Evolutionary conservation across 1,140 invertebrate species (phyloP), one percentile per base, ranked within the genome.

Genomic region (Hyphantria cunea): DNA sequence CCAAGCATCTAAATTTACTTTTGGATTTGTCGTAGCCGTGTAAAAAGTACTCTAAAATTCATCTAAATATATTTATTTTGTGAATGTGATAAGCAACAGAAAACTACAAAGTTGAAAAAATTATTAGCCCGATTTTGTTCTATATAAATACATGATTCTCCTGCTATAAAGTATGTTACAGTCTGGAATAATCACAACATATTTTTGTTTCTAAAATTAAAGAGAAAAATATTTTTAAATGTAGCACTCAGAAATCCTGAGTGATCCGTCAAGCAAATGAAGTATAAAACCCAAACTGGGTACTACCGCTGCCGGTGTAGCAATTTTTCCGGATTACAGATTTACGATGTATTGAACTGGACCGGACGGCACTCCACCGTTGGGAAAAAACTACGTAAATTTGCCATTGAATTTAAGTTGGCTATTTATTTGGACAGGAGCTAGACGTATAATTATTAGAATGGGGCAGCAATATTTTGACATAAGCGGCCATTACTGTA

Each of bases 261-360:
- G 47, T 54, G 33, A 68, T 74, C 63, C 54, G 65, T 74, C 66
- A 74, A 74, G 47, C 53, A 66, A 74, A 71, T 74, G 72, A 71
- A 66, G 72, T 71, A 64, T 68, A 74, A 63, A 68, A 55, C 64
- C 47, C 47, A 25, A 15, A 10, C 10, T 48, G 47, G 45, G 32
- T n/a, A 50, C 56, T 33, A 50, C 34, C 47, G 47, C 47, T 50
- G 53, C 50, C 58, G 53, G 62, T 44, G 34, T 34, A 58, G 48
- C 45, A 68, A 70, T 74, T 74, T 74, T 69, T 74, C 54, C 54
- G 72, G 72, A 74, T 74, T 74, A 74, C 59, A 62, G 49, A 63
- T 66, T 68, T 68, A 74, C 62, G 64, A 65, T 44, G 33, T 70
- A 68, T 68, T 62, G 54, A 49, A 33, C 33, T 39, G 13, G 51